phyloP scores from a whole-genome alignment of 2,113 vertebrate genomes.

The human region DNA sequence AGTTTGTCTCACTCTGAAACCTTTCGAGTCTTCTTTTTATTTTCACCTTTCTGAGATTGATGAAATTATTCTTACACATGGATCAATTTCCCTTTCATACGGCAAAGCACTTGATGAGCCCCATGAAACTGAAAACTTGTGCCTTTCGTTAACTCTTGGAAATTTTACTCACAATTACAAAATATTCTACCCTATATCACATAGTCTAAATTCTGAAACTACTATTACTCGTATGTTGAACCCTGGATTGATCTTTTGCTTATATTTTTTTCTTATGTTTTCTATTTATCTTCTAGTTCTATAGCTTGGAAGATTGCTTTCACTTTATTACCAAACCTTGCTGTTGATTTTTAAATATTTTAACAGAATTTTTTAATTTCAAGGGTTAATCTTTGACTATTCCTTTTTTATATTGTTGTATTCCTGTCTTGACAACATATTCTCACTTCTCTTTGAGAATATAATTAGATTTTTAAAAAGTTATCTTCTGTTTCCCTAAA shows the following conservation, averaged over 20 bases:
- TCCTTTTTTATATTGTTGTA: neutral
- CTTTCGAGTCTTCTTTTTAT: slow-evolving; percentile 8
- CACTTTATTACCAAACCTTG: slow-evolving; percentile 15
- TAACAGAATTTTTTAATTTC: neutral
- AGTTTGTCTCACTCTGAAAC: slow-evolving; percentile 32
- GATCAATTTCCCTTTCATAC: neutral
- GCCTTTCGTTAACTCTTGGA: slow-evolving; percentile 9
- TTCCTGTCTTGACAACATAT: neutral
- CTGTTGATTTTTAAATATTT: slow-evolving; percentile 2
- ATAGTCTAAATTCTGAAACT: neutral
- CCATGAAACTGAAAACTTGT: neutral
- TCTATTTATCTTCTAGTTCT: neutral
- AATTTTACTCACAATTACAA: neutral
- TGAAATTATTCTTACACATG: neutral
- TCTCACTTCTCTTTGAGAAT: neutral
- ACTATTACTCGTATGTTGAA: neutral
- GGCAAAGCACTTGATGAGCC: neutral
- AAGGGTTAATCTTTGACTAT: neutral
- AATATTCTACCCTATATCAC: neutral
- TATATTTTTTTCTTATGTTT: neutral
- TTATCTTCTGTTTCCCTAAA: slow-evolving; percentile 38
- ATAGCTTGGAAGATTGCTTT: neutral
- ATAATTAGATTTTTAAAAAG: neutral
- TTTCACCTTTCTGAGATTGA: neutral
- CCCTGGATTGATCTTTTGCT: neutral